Base-by-base conservation (phyloP, 2,888 invertebrate species). In the Drosophila vallismaia region DNA sequence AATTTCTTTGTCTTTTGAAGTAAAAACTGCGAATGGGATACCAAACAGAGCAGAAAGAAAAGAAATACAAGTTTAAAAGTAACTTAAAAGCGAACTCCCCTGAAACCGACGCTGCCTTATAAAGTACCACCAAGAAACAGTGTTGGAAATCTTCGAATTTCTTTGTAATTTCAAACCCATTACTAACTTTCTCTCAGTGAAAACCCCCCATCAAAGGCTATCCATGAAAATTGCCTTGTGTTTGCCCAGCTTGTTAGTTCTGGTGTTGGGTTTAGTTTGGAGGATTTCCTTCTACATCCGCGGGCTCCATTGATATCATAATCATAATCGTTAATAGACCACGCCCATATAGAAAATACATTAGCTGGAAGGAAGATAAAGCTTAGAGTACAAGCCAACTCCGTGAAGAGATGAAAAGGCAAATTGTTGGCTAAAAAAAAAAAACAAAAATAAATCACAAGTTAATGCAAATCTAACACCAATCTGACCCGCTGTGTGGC, bases 321-420 rank as follows among this genome's bases (percentile, higher is more conserved):
- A 84, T 84, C 86, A 79, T 88, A 82, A 84, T 84, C 88, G 70
- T 76, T 82, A 85, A 85, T 79, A 79, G 86, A 52, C 82, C 74
- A 77, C 84, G 84, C 88, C 83, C 88, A 71, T 72, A 73, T 86
- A 71, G 67, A 75, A 71, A 52, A 33, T 45, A 68, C 71, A 71
- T 69, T 66, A 51, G 46, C 48, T 53, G 8, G 36, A 31, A 12
- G 12, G 12, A 3, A 56, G 70, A 71, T 54, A 33, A 42, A 50
- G 53, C 42, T 36, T 6, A 57, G 56, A 50, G 50, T 62, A 40
- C 40, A 14, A 14, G 40, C 40, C 40, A 8, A 14, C 40, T 40
- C 40, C 14, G 7, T 5, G 2, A 5, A 40, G 40, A 67, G 46
- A 44, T 33, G 49, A 53, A 62, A 36, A 44, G 33, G 9, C 8